Base-by-base conservation (phyloP, 2,113 vertebrate genomes). In the Macrotis lagotis region DNA sequence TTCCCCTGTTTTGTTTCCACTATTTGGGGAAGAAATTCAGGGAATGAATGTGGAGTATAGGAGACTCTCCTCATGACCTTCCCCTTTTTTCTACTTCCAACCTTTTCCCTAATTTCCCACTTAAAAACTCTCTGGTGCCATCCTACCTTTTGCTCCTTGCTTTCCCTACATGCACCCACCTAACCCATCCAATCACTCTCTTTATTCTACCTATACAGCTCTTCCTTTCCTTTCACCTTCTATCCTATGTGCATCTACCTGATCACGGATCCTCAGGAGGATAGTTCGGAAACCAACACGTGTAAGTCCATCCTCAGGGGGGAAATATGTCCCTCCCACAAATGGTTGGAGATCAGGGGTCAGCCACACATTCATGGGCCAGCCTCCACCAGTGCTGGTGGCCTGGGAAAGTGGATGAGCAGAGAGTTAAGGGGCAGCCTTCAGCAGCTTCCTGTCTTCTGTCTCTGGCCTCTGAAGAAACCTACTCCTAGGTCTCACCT, bases 321-420 rank as follows among this genome's bases (percentile, higher is more conserved):
- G 99, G 90, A 99, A 99, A 95, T 99, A 99, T 0, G 99, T 99
- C 1, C 99, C 99, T 8, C 99, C 99, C 26, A 98, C 98, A 94
- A 99, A 99, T 55, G 99, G 99, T 96, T 98, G 98, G 14, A 99
- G 99, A 47, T 99, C 99, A 92, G 99, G 99, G 26, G 99, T 99
- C 97, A 99, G 96, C 99, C 99, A 99, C 48, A 99, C 99, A 2
- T 98, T 99, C 99, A 99, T 99, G 7, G 99, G 99, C 99, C 99
- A 99, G 50, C 99, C 99, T 66, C 99, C 99, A 91, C 99, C 99
- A 28, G 99, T 99, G 47, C 99, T 99, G 90, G 99, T 99, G 59
- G 99, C 99, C 99, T 99, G 97, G 90, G 92, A 24, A 49, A 89
- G 91, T 1, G 95, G 47, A 4, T 3, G 0, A 83, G n/a, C 66